Evolutionary conservation across 2,888 invertebrate species (phyloP), one percentile per base, ranked within the genome.

Genomic region (Toxonevra muliebris): DNA sequence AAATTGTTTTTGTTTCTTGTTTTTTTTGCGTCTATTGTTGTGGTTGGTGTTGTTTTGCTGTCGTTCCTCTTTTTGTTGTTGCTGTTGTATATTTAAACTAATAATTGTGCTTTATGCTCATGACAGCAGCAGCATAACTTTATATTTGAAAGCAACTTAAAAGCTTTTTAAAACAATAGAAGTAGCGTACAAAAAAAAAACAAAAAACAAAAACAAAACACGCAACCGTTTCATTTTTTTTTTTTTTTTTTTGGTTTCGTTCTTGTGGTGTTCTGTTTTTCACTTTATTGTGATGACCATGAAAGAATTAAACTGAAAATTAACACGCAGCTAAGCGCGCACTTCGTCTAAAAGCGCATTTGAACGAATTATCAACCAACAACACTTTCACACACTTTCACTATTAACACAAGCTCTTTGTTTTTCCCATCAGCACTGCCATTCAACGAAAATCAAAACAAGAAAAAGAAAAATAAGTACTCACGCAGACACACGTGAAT

Each of bases 71-170:
- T 13, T 61, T 61, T 19, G 19, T 10, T 10, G 40, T n/a, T 10
- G 41, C 13, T 42, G 53, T 42, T 53, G 13, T 48, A 11, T 10
- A 15, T 48, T 13, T 52, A 43, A 41, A 42, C 41, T 62, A 52
- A 54, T 62, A 53, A 62, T 43, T 53, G 20, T 53, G 19, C 53
- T 40, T 53, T 42, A 53, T 12, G 48, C 10, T 48, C 48, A 48
- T 13, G n/a, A 12, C 48, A 48, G 15, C n/a, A 8, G 11, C 30
- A 30, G 30, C 30, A 30, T 7, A 30, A 30, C 30, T 30, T 30
- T 30, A 30, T 30, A 30, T 30, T 7, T 48, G 48, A 48, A 48
- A 48, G n/a, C 48, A n/a, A 48, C 48, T 48, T 48, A 48, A 48
- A 48, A 48, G 48, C 15, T 48, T 48, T n/a, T 48, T 13, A 48